Evolutionary conservation across 2,888 invertebrate genomes (phyloP), one percentile per base, ranked within the genome.

Genomic region (Piscicola geometra): DNA sequence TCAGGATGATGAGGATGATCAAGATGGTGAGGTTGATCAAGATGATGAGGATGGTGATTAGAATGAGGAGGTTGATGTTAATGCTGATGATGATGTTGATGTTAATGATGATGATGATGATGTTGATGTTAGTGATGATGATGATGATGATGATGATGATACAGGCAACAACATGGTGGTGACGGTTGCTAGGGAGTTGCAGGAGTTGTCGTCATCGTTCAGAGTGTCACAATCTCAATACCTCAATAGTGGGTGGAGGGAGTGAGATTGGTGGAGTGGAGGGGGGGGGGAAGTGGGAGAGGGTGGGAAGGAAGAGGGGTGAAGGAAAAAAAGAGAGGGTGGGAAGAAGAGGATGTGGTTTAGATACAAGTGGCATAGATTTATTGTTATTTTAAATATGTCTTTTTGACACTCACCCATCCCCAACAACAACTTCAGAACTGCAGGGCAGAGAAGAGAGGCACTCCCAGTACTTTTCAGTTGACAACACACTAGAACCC

Each of bases 371-470:
- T 47, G 50, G 50, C 50, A 69, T 15, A 69, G 30, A 33, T 35
- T 3, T 70, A 70, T 41, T n/a, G 41, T 36, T 28, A 33, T 70
- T 18, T 35, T 70, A 3, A n/a, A 36, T 41, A 70, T 35, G n/a
- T 15, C 21, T 28, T 25, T 33, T 68, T 15, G 50, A 47, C n/a
- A n/a, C n/a, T n/a, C n/a, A n/a, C n/a, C n/a, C n/a, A n/a, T n/a
- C n/a, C n/a, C 12, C 25, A 12, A 5, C 28, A 5, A 12, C 12
- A 3, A 5, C 82, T 83, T 60, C 82, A 89, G 90, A 94, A 81
- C 87, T 98, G 0, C 93, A 94, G 78, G 92, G 91, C 0, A 88
- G 95, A 80, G 95, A 96, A 84, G 94, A 95, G 82, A 88, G 94
- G 74, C 93, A 94, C 0, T 91, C 92, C 82, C 91, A 92, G 56